Evolutionary conservation across 2,797 vertebrate species (phyloP).

Genomic region (Tapera naevia): DNA sequence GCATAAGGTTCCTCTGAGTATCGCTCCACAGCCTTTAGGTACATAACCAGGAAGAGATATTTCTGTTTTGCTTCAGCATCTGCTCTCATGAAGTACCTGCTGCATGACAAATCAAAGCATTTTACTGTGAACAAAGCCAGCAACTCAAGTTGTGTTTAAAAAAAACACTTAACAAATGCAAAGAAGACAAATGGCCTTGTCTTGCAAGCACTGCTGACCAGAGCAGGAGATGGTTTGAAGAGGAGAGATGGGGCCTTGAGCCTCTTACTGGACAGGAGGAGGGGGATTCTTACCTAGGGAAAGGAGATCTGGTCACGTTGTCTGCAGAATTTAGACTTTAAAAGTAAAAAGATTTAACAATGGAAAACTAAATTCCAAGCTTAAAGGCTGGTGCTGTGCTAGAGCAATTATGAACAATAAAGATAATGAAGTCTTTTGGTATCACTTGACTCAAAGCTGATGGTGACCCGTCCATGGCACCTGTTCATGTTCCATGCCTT

Average conservation of each 20-base stretch:
- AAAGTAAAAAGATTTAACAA: background rate
- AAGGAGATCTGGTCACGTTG: background rate
- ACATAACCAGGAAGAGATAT: no score
- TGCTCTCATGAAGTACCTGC: background rate
- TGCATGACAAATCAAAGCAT: background rate
- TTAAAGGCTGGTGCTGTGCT: background rate
- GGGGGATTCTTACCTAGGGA: background rate
- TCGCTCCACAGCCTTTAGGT: background rate
- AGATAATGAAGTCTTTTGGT: background rate
- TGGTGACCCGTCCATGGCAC: background rate
- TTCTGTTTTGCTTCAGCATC: background rate
- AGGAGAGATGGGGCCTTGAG: background rate
- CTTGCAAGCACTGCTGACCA: background rate
- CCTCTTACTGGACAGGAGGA: background rate
- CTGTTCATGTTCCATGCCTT: fast-evolving
- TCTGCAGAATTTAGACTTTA: background rate
- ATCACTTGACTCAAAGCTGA: background rate
- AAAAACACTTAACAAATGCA: background rate
- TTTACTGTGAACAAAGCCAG: background rate
- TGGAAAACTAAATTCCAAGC: background rate
- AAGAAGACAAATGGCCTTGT: background rate
- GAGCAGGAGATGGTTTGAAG: background rate
- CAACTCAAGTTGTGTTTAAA: background rate
- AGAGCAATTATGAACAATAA: background rate
- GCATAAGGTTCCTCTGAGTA: fast-evolving